Base-by-base conservation (phyloP, 2,113 vertebrate genomes). In the Desmodus rotundus region DNA sequence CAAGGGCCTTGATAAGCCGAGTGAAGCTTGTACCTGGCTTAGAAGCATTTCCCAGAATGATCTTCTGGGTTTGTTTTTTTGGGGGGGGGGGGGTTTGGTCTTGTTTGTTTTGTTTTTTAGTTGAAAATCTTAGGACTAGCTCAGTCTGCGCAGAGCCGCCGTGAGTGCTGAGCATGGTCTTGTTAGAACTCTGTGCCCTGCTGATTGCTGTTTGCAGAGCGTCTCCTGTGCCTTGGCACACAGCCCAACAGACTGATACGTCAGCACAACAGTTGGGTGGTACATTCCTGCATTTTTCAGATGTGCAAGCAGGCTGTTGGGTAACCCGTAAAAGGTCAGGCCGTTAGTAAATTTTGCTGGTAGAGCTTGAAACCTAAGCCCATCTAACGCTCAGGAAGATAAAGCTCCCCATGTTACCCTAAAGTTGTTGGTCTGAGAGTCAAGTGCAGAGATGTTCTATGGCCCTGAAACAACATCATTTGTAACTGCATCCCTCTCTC, bases 201-300 rank as follows among this genome's bases (percentile, higher is more conserved):
- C 38, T 9, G 26, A 26, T 0, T 17, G 3, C n/a, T 68, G 22
- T 38, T 56, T 33, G n/a, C 61, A 19, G 20, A 45, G 19, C 1
- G 15, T 7, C 67, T n/a, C 16, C 0, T 1, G 1, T 0, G 17
- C 8, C 76, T 58, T 43, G 1, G 19, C 4, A 6, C 36, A 1
- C 36, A 9, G 20, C 47, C 31, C 24, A 2, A 5, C 13, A 3
- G 45, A 5, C 11, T 3, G 28, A 3, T 1, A 0, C 0, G 24
- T 10, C 38, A 14, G 7, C 16, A 3, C 68, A 11, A 6, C 0
- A 26, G 7, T 13, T 2, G 3, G 58, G 41, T 36, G 11, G 2
- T 17, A 10, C 6, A 26, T 5, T 28, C 8, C 61, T 19, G 22
- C 45, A 4, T 7, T 19, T 41, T 45, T 89, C 80, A 20, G 58